Evolutionary conservation across 2,888 invertebrate genomes (phyloP), one percentile per base, ranked within the genome.

Genomic region (Invenusta paracnida): DNA sequence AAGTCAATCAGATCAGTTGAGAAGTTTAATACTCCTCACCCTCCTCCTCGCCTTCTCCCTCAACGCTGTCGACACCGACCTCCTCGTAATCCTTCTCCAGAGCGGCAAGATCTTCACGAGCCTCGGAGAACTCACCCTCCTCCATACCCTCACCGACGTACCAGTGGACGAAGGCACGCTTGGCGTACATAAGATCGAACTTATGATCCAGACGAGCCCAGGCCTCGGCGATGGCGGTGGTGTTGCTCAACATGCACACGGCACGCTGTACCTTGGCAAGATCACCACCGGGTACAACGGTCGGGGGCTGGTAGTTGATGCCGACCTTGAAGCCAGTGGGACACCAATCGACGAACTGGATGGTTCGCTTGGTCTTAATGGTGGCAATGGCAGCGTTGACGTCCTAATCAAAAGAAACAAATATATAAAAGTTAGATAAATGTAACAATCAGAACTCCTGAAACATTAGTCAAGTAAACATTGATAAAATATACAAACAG

Each of bases 291-390:
- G 89, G 89, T 25, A 89, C 88, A 87, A 88, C 88, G 29, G 87
- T 91, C 89, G 87, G 90, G 23, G 95, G 94, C 91, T 94, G 89
- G 86, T 89, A 89, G 87, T 89, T 89, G 85, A 89, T 89, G 85
- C 89, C 89, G 29, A 89, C 88, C 93, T 95, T 95, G 90, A 95
- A 95, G 87, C 95, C 95, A 0, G 95, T 94, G 0, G 95, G 95
- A 89, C 94, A 94, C 95, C 95, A 95, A 88, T 94, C 93, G 0
- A 95, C 95, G 90, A 96, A 96, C 89, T 93, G 93, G 87, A 95
- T 94, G 11, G 93, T 92, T 88, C 93, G 94, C 93, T 96, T 96
- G 89, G 96, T 96, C 93, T 97, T 97, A 93, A 97, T 96, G 91
- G 95, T 95, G 29, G 90, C 89, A 81, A 90, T 90, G 87, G 90